Conservation (phyloP, 2,888 invertebrate species). For the Callosobruchus maculatus region DNA sequence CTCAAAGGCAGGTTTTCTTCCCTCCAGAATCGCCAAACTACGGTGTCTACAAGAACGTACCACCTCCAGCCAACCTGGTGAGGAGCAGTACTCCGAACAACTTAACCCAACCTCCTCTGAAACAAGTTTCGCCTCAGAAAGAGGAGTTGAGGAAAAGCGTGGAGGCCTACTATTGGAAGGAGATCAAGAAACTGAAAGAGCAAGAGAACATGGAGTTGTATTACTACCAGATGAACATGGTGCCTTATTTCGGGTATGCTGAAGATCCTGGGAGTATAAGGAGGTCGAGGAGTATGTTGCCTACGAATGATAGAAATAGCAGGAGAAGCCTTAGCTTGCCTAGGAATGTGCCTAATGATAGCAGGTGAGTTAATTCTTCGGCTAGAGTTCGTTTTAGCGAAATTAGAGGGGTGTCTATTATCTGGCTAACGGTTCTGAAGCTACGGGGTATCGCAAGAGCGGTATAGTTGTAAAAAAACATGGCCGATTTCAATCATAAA, state of each 20-base stretch:
- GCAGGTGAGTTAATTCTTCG: background rate
- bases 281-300: conserved; percentile 50
- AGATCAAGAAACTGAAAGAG: conserved; percentile 60
- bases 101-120: conserved; percentile 17
- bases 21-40: background rate
- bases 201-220: conserved; percentile 57
- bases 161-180: conserved; percentile 68
- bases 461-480: no score
- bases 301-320: conserved; percentile 43
- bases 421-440: no score
- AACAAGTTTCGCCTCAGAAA: conserved; percentile 47
- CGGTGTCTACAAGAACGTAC: background rate
- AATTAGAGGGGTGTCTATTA: no score
- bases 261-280: conserved; percentile 40
- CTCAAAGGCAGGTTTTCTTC: background rate
- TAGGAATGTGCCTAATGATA: conserved; percentile 16
- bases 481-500: no score
- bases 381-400: no score
- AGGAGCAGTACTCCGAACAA: conserved; percentile 6
- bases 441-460: no score
- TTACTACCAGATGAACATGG: conserved; percentile 33
- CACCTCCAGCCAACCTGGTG: background rate
- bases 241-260: conserved; percentile 33
- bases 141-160: conserved; percentile 57
- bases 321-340: conserved; percentile 49